Conservation (phyloP, 2,888 invertebrate genomes). For the Drosophila pseudotakahashii region DNA sequence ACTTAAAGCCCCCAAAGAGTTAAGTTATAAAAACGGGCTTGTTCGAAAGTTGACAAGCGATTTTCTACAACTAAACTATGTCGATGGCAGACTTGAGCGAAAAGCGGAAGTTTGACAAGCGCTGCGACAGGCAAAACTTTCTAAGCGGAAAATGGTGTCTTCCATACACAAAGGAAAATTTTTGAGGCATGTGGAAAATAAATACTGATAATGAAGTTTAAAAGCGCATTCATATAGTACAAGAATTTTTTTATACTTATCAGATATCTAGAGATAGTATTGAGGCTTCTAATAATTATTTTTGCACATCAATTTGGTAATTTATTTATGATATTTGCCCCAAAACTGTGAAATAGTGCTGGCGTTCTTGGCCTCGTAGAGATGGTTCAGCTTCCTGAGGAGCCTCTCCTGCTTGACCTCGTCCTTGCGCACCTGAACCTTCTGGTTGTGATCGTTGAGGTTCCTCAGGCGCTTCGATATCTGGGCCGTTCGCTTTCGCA, state of each 20-base stretch:
- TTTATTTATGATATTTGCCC: neutral
- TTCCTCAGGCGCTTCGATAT: conserved; percentile 13
- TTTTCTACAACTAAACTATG: conserved; percentile 44
- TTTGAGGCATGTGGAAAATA: neutral
- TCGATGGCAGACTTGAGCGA: conserved; percentile 28
- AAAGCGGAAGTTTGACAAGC: conserved; percentile 25
- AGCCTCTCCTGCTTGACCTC: conserved; percentile 29
- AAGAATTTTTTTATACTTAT: neutral
- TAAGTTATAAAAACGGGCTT: conserved; percentile 11
- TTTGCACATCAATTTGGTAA: too few species aligned
- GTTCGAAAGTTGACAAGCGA: conserved; percentile 38
- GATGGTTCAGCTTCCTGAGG: conserved; percentile 13
- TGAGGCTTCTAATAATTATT: too few species aligned
- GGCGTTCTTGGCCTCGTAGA: conserved; percentile 21
- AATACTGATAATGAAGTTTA: neutral
- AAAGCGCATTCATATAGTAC: neutral
- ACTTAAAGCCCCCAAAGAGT: conserved; percentile 24
- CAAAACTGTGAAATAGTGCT: conserved; percentile 5
- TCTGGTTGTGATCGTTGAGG: conserved; percentile 4
- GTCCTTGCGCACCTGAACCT: conserved; percentile 9
- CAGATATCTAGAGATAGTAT: too few species aligned
- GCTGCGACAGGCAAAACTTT: conserved; percentile 29
- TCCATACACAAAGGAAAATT: neutral
- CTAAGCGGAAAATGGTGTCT: conserved; percentile 38
- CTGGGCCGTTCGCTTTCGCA: conserved; percentile 9